These are phyloP conservation scores for Perca schrenkii DNA, from an alignment of 2,113 vertebrate genomes.

Conservation along the genomic window DNA sequence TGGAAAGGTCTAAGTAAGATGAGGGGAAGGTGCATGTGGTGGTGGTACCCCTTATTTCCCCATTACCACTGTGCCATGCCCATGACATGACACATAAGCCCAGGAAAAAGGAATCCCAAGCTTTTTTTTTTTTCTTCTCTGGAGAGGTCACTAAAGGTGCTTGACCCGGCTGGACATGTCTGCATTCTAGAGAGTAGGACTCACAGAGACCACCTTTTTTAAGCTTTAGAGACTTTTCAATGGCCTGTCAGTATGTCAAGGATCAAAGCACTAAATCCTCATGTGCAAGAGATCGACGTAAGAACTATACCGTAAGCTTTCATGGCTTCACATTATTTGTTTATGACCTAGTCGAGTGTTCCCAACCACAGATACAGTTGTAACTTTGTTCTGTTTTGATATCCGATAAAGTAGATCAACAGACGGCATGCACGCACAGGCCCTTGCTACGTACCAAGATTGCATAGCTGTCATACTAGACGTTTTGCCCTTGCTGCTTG, in stretches of 20 bases:
- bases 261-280: conserved; percentile 60
- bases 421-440: conserved; percentile 3
- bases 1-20: conserved; percentile 30
- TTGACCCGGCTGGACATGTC: conserved; percentile 72
- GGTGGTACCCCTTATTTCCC: background rate
- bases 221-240: conserved; percentile 59
- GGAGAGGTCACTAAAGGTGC: conserved; percentile 73
- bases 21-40: conserved; percentile 11
- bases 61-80: conserved; percentile 24
- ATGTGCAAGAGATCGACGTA: background rate
- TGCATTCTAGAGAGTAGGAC: conserved; percentile 47
- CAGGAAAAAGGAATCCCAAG: conserved; percentile 54
- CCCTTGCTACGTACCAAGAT: conserved; percentile 10
- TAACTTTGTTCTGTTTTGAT: conserved; percentile 24
- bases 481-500: conserved; percentile 13
- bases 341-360: background rate
- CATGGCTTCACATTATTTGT: background rate
- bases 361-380: background rate
- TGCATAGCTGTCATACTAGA: conserved; percentile 67
- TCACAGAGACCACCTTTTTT: conserved; percentile 54
- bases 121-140: background rate
- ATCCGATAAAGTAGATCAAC: background rate
- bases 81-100: conserved; percentile 30
- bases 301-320: background rate
- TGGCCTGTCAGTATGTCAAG: conserved; percentile 36